Evolutionary conservation across 1,140 invertebrate genomes (phyloP), one percentile per base, ranked within the genome.

Genomic region (Paramacrobiotus metropolitanus): DNA sequence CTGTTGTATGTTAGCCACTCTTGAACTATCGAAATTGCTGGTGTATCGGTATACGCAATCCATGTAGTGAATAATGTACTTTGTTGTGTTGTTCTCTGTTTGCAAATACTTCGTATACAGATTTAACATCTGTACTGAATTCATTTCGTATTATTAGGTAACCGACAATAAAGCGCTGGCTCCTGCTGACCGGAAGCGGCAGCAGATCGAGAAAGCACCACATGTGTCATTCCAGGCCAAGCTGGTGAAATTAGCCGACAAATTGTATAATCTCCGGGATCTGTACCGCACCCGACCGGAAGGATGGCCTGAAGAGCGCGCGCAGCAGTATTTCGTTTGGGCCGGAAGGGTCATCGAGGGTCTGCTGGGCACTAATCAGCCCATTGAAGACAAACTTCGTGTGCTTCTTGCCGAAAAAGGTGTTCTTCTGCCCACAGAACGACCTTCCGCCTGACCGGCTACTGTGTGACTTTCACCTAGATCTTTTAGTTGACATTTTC

Each of bases 181-280:
- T 0, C 82, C 81, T 66, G 62, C 68, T 29, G 76, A 80, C 64
- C 70, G 86, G 34, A 89, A 88, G 71, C 68, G 72, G n/a, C 67
- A 74, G 1, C 84, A 87, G 73, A 82, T 90, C 63, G 73, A 74
- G 29, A 74, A 85, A 70, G 83, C 84, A 2, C 66, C 76, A 1
- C 67, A 69, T 1, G 67, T 70, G 1, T 81, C 77, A 64, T 60
- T 71, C 28, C 74, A 80, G 69, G 86, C 85, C 0, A 87, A 87
- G 71, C 71, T 89, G 2, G 81, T 91, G 0, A 85, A 83, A 72
- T 70, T 90, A 63, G 86, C 86, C 1, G 87, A 90, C 71, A 89
- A 89, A 71, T 72, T 90, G 60, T 86, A 89, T 69, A 90, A 90
- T 73, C 69, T 90, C 1, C 72, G 85, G 64, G 87, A 90, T 74